Conservation (phyloP, 2,797 vertebrate genomes). For the Protosalanx chinensis region DNA sequence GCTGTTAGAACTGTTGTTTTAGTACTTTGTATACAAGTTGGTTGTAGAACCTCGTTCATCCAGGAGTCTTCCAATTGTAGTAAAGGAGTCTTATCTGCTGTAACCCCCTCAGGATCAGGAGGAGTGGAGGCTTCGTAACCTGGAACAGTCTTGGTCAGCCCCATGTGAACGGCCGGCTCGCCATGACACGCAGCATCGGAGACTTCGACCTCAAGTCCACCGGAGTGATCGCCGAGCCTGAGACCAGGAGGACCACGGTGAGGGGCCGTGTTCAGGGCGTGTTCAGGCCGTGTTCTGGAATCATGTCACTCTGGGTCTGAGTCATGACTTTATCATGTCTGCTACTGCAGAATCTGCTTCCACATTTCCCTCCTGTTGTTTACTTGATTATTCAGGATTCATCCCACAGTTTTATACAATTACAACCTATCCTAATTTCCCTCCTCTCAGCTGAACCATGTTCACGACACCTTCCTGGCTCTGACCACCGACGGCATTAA, state of each 20-base stretch:
- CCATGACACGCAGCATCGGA: constrained; percentile 97
- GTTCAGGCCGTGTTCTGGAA: too few species aligned
- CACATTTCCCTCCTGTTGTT: too few species aligned
- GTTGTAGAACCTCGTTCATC: too few species aligned
- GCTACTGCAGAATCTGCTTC: too few species aligned
- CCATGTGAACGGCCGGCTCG: constrained; percentile 92
- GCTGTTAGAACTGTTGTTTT: neutral
- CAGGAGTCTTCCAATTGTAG: too few species aligned
- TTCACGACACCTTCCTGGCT: constrained; percentile 87
- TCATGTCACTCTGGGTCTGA: too few species aligned
- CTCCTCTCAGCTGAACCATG: constrained; percentile 80
- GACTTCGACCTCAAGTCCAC: constrained; percentile 90
- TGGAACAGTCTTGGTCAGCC: constrained; percentile 98
- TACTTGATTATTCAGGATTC: too few species aligned
- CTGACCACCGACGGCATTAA: constrained; percentile 96
- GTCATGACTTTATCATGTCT: too few species aligned
- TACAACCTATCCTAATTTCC: too few species aligned
- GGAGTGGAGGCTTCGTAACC: constrained; percentile 86
- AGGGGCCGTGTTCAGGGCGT: constrained; percentile 25
- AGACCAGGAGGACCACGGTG: constrained; percentile 86
- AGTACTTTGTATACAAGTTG: too few species aligned
- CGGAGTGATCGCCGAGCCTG: constrained; percentile 94
- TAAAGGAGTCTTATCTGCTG: too few species aligned
- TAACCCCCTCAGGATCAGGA: constrained; percentile 79
- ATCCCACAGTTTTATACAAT: too few species aligned